phyloP scores from a whole-genome alignment of 2,888 invertebrate species.

The Sarcophaga carnaria region DNA sequence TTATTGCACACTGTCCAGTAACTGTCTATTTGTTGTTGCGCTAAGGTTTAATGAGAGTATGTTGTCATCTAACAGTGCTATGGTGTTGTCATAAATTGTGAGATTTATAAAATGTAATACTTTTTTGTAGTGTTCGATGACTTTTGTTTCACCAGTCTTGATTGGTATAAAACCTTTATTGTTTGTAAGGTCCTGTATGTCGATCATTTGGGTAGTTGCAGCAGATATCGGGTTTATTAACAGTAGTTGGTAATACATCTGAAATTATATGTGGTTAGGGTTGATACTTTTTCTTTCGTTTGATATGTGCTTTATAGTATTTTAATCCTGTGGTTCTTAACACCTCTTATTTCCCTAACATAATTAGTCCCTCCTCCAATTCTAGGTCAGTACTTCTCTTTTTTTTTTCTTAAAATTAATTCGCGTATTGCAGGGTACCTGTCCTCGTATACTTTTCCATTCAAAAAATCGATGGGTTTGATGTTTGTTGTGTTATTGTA shows the following conservation, averaged over 20 bases:
- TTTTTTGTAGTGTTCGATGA: conserved; percentile 30
- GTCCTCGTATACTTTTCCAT: conserved; percentile 58
- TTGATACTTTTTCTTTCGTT: conserved; percentile 59
- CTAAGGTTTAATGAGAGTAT: background rate
- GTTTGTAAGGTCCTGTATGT: background rate
- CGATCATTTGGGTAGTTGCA: background rate
- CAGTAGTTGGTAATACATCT: background rate
- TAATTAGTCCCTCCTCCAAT: background rate
- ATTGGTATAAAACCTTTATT: conserved; percentile 32
- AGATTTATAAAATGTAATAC: conserved; percentile 29
- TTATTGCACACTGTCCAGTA: conserved; percentile 52
- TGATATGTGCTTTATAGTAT: conserved; percentile 6
- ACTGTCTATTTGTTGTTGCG: conserved; percentile 23
- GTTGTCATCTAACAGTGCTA: background rate
- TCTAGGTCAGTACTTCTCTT: conserved; percentile 22
- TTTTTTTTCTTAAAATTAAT: conserved; percentile 43
- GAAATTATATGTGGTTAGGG: conserved; percentile 25
- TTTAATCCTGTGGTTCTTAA: conserved; percentile 59
- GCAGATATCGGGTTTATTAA: too few species aligned
- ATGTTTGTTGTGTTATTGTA: conserved; percentile 67
- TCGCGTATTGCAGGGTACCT: conserved; percentile 61
- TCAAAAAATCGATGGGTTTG: conserved; percentile 69
- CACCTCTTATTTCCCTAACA: conserved; percentile 54
- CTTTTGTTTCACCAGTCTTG: conserved; percentile 3
- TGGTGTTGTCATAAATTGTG: conserved; percentile 12